Conservation (phyloP, 1,140 invertebrate genomes). For the Penaeus chinensis region DNA sequence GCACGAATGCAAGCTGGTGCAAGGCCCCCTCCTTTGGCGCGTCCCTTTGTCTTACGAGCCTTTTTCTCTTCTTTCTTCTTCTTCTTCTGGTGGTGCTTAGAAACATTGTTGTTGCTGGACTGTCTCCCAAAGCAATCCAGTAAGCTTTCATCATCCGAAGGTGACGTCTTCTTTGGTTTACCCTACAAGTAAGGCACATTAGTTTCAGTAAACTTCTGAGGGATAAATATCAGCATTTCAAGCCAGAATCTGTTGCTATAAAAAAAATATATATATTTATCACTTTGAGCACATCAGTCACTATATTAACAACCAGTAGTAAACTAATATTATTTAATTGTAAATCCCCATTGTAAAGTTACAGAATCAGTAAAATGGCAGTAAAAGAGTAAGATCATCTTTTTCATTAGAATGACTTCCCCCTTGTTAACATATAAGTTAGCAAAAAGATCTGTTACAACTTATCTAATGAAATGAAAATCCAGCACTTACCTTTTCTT, state of each 20-base stretch:
- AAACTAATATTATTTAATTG: no score
- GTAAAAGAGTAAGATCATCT: no score
- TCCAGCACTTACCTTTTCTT: conserved; percentile 69
- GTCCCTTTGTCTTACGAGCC: conserved; percentile 37
- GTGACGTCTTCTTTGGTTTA: conserved; percentile 53
- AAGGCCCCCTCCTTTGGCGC: conserved; percentile 31
- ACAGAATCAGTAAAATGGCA: no score
- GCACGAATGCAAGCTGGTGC: conserved; percentile 46
- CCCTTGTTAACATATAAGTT: not conserved
- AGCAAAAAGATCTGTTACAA: not conserved
- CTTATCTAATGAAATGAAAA: not conserved
- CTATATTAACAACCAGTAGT: no score
- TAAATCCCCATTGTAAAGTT: no score
- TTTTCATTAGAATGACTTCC: no score
- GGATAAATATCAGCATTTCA: no score
- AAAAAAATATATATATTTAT: no score
- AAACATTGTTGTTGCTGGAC: conserved; percentile 31
- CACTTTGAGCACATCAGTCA: no score
- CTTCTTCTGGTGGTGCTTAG: conserved; percentile 60
- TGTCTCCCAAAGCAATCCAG: conserved; percentile 59
- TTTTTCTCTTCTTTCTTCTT: conserved; percentile 59
- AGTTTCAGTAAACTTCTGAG: not conserved
- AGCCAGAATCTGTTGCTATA: no score
- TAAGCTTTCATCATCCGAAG: conserved; percentile 49
- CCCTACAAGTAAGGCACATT: conserved; percentile 39